Percentiles rank a stretch among this genome's conserved stretches.
phyloP scores from a whole-genome alignment of 2,888 invertebrate genomes.

The Noctua fimbriata region DNA sequence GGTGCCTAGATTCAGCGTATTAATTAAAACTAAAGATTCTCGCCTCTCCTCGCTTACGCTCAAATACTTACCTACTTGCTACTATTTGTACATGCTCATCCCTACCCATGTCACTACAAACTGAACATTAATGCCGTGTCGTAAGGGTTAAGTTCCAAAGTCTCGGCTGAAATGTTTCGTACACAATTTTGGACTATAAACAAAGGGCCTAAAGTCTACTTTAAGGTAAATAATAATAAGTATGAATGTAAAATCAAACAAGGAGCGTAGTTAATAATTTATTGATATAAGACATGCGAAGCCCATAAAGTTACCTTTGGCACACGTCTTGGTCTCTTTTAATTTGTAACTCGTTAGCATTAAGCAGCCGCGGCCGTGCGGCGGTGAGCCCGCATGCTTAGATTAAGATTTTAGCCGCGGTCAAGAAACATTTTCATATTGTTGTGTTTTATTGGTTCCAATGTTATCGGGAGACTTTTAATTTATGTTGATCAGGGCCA shows the following conservation, averaged over 20 bases:
- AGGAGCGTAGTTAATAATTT: constrained; percentile 90
- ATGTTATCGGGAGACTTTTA: constrained; percentile 71
- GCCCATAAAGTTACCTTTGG: constrained; percentile 90
- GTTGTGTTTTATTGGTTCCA: constrained; percentile 73
- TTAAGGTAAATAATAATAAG: constrained; percentile 79
- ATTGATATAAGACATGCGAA: constrained; percentile 90
- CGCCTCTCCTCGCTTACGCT: constrained; percentile 84
- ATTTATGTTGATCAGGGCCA: constrained; percentile 71
- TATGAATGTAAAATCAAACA: constrained; percentile 88
- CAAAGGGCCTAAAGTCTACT: constrained; percentile 79
- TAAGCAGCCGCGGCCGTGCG: constrained; percentile 73
- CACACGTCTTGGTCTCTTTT: constrained; percentile 89
- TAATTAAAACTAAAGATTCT: constrained; percentile 89
- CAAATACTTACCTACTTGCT: constrained; percentile 81
- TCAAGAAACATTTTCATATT: constrained; percentile 72
- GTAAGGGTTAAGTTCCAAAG: constrained; percentile 84
- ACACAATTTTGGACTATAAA: constrained; percentile 81
- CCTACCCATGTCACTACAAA: constrained; percentile 79
- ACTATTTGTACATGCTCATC: constrained; percentile 77
- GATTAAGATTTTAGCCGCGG: constrained; percentile 84
- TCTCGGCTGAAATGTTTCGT: constrained; percentile 63
- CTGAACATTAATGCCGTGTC: constrained; percentile 80
- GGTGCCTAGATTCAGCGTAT: constrained; percentile 85
- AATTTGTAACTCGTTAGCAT: constrained; percentile 90
- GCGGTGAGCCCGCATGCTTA: constrained; percentile 71